These are phyloP conservation scores for Peromyscus aztecus DNA, from an alignment of 2,797 vertebrate genomes.

Conservation along the genomic window DNA sequence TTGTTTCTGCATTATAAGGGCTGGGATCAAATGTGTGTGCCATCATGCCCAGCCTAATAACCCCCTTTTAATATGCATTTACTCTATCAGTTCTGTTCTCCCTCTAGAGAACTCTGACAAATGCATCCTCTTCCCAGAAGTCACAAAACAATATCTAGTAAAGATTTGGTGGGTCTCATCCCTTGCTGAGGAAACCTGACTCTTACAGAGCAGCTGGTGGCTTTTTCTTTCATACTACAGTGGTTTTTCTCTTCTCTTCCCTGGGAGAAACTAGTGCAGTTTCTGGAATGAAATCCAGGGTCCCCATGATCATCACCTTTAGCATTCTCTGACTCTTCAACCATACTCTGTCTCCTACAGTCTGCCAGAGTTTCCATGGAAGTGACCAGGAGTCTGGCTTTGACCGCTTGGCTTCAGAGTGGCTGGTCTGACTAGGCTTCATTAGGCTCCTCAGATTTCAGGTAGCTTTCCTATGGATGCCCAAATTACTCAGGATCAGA, in stretches of 20 bases:
- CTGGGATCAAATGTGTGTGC: background rate
- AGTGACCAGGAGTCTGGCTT: background rate
- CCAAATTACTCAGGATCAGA: too few relatives aligned
- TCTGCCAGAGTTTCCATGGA: background rate
- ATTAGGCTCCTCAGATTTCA: background rate
- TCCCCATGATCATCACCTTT: rapidly evolving
- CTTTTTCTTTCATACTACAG: background rate
- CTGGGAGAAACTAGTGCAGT: background rate
- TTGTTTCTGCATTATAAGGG: background rate
- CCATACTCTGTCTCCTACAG: background rate
- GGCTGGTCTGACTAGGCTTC: background rate
- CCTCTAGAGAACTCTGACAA: background rate
- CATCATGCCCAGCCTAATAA: background rate
- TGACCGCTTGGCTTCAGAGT: background rate
- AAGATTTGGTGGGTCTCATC: too few relatives aligned
- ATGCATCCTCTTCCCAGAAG: background rate
- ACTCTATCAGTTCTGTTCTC: too few relatives aligned
- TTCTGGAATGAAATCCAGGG: background rate
- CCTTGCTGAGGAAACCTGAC: background rate
- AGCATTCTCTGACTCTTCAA: background rate
- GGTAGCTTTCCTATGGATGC: background rate
- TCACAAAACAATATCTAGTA: too few relatives aligned
- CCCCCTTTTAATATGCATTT: background rate
- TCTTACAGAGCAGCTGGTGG: too few relatives aligned
- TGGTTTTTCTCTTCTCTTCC: background rate